Evolutionary conservation across 2,888 invertebrate genomes (phyloP).

Genomic region (Phrixothrix hirtus): DNA sequence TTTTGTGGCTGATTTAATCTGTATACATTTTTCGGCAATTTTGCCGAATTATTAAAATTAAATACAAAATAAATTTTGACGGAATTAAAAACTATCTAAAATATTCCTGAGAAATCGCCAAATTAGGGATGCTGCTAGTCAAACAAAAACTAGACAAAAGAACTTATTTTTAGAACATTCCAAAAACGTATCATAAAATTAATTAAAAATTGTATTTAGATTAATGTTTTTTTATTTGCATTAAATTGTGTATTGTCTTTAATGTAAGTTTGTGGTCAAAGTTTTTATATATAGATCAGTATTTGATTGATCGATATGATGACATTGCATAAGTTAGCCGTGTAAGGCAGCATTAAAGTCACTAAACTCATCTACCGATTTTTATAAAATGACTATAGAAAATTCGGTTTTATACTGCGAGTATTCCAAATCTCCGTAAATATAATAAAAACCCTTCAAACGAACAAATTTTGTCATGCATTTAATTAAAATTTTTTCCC

Average conservation of each 20-base stretch:
- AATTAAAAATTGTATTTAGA: conserved; percentile 3
- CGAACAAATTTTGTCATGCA: neutral
- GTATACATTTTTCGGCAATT: no score
- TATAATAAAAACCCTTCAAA: no score
- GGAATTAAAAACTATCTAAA: no score
- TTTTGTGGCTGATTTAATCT: no score
- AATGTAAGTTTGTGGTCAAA: conserved; percentile 12
- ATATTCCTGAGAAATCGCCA: no score
- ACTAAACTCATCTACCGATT: neutral
- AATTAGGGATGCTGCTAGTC: no score
- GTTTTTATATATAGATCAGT: conserved; percentile 8
- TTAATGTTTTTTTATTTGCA: neutral
- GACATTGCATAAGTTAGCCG: conserved; percentile 7
- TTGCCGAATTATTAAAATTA: no score
- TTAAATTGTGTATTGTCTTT: conserved; percentile 4
- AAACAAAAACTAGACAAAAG: no score
- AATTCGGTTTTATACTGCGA: conserved; percentile 5
- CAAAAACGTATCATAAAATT: neutral
- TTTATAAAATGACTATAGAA: neutral
- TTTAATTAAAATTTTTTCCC: neutral
- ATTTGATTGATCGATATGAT: conserved; percentile 13
- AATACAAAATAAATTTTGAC: no score
- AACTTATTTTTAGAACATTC: neutral
- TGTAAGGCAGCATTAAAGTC: conserved; percentile 3
- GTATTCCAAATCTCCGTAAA: neutral